Evolutionary conservation across 2,888 invertebrate species (phyloP), one percentile per base, ranked within the genome.

Genomic region (Chaitophorus viminalis): DNA sequence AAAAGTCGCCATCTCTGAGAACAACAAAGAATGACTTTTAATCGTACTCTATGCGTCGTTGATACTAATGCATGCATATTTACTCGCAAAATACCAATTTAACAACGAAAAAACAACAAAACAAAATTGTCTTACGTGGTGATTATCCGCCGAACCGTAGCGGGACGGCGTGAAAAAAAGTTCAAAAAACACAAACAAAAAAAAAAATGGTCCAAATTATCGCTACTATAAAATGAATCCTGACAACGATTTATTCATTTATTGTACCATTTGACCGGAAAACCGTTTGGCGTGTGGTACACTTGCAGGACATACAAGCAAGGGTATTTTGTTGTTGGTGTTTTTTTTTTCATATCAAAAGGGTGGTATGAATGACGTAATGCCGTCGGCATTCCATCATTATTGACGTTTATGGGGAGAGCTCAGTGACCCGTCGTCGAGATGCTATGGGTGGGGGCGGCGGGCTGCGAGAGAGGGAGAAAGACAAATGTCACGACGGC

Each of bases 291-390:
- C 25, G 39, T 31, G 70, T 82, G 82, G 82, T 70, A 82, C 82
- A 46, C 82, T 52, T 82, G 81, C 29, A 5, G 36, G 21, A 25
- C 18, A 18, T 39, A 60, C n/a, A 72, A 31, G 74, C 29, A 65
- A 21, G 65, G 14, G 46, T 65, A 25, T 83, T 75, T 75, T 82
- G 74, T 29, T 70, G 29, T 70, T 29, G 17, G 3, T 70, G 14
- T 29, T 70, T 68, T 11, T 5, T 81, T 29, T 52, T 29, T 76
- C n/a, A 18, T 36, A 52, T 65, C 46, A 33, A 85, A 70, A 85
- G 87, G 87, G 87, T 86, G 86, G 86, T 86, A 81, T 81, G 87
- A 81, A 87, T 87, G 87, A 87, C 87, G 87, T 87, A 81, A 87
- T 60, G 79, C 81, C 87, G 81, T 87, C 81, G 79, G 87, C 87